Conservation (phyloP, 2,113 vertebrate genomes). For the Talpa occidentalis region DNA sequence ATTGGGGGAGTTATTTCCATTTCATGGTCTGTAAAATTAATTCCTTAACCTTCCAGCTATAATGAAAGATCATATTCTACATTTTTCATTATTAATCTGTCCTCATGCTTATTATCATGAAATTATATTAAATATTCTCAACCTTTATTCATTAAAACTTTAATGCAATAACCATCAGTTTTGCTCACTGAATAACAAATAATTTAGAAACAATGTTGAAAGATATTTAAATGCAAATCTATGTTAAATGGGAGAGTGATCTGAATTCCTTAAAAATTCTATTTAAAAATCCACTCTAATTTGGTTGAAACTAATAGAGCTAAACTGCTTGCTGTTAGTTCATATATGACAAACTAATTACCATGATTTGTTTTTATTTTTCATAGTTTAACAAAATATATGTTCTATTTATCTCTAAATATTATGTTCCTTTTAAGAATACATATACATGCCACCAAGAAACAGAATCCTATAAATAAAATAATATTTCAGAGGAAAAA, state of each 20-base stretch:
- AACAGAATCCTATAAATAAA: conserved; percentile 36
- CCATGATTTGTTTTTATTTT: conserved; percentile 22
- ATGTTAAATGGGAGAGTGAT: conserved; percentile 45
- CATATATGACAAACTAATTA: conserved; percentile 58
- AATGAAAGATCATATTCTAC: conserved; percentile 67
- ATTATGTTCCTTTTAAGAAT: conserved; percentile 45
- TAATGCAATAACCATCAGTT: conserved; percentile 74
- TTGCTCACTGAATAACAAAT: conserved; percentile 76
- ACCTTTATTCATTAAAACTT: conserved; percentile 74
- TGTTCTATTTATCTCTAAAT: conserved; percentile 46
- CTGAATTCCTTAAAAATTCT: conserved; percentile 55
- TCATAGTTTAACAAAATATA: background rate
- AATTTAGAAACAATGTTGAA: conserved; percentile 75
- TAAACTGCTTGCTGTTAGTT: conserved; percentile 31
- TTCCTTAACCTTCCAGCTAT: conserved; percentile 74
- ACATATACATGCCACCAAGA: background rate
- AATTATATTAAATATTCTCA: conserved; percentile 76
- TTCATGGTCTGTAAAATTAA: conserved; percentile 75
- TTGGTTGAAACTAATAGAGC: conserved; percentile 52
- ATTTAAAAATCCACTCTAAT: conserved; percentile 47
- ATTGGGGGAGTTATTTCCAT: conserved; percentile 59
- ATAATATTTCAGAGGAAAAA: conserved; percentile 57
- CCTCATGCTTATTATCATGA: conserved; percentile 67
- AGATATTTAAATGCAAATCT: conserved; percentile 79
- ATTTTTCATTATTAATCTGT: conserved; percentile 77